phyloP scores from a whole-genome alignment of 2,888 invertebrate species.

The Volucella inflata region DNA sequence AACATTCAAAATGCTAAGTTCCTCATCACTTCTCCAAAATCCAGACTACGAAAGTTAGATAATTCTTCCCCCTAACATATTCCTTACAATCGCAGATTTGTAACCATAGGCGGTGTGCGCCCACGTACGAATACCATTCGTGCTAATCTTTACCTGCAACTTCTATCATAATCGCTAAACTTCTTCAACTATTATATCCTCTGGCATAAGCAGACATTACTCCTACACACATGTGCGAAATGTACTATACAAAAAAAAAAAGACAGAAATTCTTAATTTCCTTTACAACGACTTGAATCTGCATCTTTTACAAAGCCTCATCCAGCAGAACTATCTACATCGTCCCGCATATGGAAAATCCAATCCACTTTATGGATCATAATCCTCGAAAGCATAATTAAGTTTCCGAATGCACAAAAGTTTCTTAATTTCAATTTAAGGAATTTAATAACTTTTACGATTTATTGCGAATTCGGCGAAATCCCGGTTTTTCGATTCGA shows the following conservation, averaged over 20 bases:
- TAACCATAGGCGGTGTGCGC: too few species aligned
- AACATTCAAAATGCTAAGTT: too few species aligned
- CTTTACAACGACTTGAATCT: conserved; percentile 47
- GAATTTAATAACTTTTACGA: conserved; percentile 74
- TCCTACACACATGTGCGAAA: conserved; percentile 8
- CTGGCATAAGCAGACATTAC: conserved; percentile 49
- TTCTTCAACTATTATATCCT: conserved; percentile 58
- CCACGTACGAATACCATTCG: too few species aligned
- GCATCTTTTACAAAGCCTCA: conserved; percentile 25
- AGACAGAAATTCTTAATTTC: conserved; percentile 20
- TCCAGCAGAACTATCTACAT: conserved; percentile 19
- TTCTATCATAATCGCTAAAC: conserved; percentile 59
- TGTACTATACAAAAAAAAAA: background rate
- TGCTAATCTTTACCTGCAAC: conserved; percentile 33
- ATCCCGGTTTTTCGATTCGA: conserved; percentile 73
- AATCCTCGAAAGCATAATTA: conserved; percentile 74
- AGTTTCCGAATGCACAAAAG: conserved; percentile 75
- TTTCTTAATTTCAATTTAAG: conserved; percentile 76
- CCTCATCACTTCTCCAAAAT: too few species aligned
- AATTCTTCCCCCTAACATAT: too few species aligned
- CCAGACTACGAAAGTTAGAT: too few species aligned
- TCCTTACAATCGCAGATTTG: too few species aligned
- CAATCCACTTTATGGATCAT: conserved; percentile 50
- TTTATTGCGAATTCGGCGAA: conserved; percentile 73
- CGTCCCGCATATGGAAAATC: too few species aligned